Conservation (phyloP, 2,113 vertebrate species). For the Brachyhypopomus gauderio region DNA sequence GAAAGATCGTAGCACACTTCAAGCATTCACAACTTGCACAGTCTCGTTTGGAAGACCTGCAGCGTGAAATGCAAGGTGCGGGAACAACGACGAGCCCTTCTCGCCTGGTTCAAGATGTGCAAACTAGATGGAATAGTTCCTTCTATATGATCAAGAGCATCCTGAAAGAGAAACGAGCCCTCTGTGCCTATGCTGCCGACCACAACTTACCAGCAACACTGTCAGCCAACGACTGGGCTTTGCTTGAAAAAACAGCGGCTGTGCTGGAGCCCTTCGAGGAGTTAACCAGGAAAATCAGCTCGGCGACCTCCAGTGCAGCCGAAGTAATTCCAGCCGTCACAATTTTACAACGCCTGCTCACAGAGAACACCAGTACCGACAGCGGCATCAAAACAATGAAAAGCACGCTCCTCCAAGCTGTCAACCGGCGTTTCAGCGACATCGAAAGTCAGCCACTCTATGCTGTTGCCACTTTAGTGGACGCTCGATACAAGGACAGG, state of each 20-base stretch:
- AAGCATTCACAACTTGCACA: conserved; percentile 31
- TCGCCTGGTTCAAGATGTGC: conserved; percentile 20
- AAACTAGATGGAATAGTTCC: conserved; percentile 32
- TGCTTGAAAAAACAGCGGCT: conserved; percentile 29
- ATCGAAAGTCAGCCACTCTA: no score
- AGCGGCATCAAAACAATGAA: conserved; percentile 33
- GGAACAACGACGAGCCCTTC: neutral
- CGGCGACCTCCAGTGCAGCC: neutral
- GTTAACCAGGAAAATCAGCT: conserved; percentile 13
- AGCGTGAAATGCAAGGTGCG: conserved; percentile 16
- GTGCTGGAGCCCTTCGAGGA: conserved; percentile 33
- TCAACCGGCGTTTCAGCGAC: neutral
- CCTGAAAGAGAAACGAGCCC: conserved; percentile 7
- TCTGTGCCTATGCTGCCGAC: conserved; percentile 15
- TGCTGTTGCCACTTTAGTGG: no score
- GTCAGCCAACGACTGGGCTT: conserved; percentile 22
- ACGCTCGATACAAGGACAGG: no score
- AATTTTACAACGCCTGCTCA: conserved; percentile 21
- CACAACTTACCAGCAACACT: conserved; percentile 25
- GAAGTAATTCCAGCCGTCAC: conserved; percentile 26
- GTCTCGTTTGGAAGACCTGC: conserved; percentile 19
- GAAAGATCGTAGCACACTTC: conserved; percentile 32
- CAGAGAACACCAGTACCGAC: conserved; percentile 1
- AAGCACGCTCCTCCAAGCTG: conserved; percentile 13
- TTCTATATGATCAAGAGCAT: conserved; percentile 30